phyloP scores from a whole-genome alignment of 2,888 invertebrate genomes.

The Tetheella fluctuosa region DNA sequence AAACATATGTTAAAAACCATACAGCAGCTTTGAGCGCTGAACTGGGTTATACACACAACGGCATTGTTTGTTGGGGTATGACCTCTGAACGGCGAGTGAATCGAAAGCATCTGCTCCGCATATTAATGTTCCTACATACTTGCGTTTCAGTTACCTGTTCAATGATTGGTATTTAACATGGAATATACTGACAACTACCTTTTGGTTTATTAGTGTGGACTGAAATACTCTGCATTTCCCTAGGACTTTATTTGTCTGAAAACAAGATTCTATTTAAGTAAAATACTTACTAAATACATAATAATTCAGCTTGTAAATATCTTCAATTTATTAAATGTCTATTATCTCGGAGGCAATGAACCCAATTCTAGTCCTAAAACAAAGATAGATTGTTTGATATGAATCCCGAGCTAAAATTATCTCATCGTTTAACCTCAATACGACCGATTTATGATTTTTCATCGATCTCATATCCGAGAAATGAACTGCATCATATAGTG shows the following conservation, averaged over 20 bases:
- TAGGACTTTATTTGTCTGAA: background rate
- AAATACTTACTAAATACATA: too few species aligned
- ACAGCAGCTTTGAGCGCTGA: constrained; percentile 27
- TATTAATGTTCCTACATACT: constrained; percentile 21
- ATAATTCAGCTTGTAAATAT: too few species aligned
- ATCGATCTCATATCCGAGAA: background rate
- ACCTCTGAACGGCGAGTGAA: constrained; percentile 23
- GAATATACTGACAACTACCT: background rate
- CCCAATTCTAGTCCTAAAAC: background rate
- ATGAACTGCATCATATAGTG: background rate
- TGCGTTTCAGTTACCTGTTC: constrained; percentile 2
- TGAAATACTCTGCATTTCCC: background rate
- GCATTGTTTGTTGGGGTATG: constrained; percentile 30
- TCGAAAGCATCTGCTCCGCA: constrained; percentile 24
- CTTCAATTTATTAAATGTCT: background rate
- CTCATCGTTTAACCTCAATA: constrained; percentile 1
- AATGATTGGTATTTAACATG: background rate
- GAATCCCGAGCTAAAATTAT: background rate
- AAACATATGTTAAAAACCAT: constrained; percentile 26
- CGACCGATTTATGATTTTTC: background rate
- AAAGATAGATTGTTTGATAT: background rate
- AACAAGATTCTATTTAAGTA: too few species aligned
- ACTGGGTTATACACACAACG: constrained; percentile 33
- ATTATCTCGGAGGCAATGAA: background rate
- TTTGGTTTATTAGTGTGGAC: background rate